Evolutionary conservation across 1,140 invertebrate species (phyloP), one percentile per base, ranked within the genome.

Genomic region (Megalonaias nervosa): DNA sequence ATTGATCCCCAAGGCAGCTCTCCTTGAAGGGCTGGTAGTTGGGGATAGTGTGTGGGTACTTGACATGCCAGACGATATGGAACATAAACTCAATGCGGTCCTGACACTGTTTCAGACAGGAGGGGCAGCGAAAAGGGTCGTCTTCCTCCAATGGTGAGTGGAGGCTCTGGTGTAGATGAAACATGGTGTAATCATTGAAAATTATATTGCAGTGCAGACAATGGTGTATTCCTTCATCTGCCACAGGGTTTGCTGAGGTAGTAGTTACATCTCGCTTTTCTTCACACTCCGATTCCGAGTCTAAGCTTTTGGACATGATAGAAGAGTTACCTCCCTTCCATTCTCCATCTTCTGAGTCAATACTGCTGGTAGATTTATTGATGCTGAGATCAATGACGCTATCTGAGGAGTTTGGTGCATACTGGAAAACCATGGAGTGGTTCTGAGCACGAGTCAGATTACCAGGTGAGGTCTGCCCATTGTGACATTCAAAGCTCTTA

Each of bases 61-160:
- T 88, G 31, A 89, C 88, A 60, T 89, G 88, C 88, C 88, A 89
- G 15, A 89, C 88, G 19, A 86, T 86, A 77, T 89, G 88, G 71
- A 89, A 89, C 86, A 87, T 89, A 75, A 89, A 89, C 82, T 89
- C 88, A 67, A 89, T 87, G 31, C 86, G 84, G 75, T 89, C 88
- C 82, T 89, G 88, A 71, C 88, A 89, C 67, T 82, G 80, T 74
- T 86, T 87, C 67, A 84, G 74, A 80, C 88, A 89, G 11, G 85
- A 87, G 21, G 88, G 88, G 79, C 88, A 89, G 14, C 85, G 75
- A 77, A 88, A 89, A 0, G 88, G 88, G 38, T 48, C 38, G 66
- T 85, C 84, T 60, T 85, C 82, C 38, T 86, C 84, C 65, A 84
- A 74, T 0, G 88, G 88, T 19, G 85, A 86, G 81, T 89, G 88